A percentile compares a stretch with the other conserved stretches of the same genome.
These are phyloP conservation scores for Oligia fasciuncula DNA, from an alignment of 2,888 invertebrate genomes.

Conservation along the genomic window DNA sequence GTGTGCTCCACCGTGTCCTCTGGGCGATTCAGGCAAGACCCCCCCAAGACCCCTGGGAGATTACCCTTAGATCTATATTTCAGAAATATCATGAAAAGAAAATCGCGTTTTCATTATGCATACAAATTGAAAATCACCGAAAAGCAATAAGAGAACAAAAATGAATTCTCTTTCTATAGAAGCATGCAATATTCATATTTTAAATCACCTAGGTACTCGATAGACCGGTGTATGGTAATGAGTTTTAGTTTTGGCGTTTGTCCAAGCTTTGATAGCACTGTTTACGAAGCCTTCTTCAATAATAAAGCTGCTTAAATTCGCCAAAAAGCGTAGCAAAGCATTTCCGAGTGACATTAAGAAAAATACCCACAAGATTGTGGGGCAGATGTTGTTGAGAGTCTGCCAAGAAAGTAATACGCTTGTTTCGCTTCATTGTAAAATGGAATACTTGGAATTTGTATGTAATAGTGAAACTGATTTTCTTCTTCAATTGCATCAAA, in stretches of 20 bases:
- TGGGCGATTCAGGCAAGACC: too few relatives aligned
- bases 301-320: slow-evolving; percentile 49
- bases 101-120: slow-evolving; percentile 30
- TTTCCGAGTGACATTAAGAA: slow-evolving; percentile 55
- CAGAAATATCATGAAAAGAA: slow-evolving; percentile 26
- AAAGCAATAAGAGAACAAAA: slow-evolving; percentile 27
- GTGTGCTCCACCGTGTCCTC: too few relatives aligned
- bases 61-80: background rate
- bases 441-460: slow-evolving; percentile 65
- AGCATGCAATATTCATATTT: slow-evolving; percentile 50
- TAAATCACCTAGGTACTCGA: slow-evolving; percentile 44
- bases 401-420: slow-evolving; percentile 63
- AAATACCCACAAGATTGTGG: slow-evolving; percentile 55
- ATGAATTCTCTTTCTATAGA: slow-evolving; percentile 1
- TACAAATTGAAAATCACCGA: slow-evolving; percentile 46
- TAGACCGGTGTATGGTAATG: slow-evolving; percentile 57
- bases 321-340: slow-evolving; percentile 47
- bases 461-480: slow-evolving; percentile 61
- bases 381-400: slow-evolving; percentile 60
- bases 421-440: slow-evolving; percentile 47
- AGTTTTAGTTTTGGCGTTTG: slow-evolving; percentile 60
- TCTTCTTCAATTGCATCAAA: slow-evolving; percentile 60
- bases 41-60: too few relatives aligned
- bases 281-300: slow-evolving; percentile 58
- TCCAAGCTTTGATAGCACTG: slow-evolving; percentile 63